Conservation (phyloP, 2,797 vertebrate genomes). For the Hippoglossus hippoglossus region DNA sequence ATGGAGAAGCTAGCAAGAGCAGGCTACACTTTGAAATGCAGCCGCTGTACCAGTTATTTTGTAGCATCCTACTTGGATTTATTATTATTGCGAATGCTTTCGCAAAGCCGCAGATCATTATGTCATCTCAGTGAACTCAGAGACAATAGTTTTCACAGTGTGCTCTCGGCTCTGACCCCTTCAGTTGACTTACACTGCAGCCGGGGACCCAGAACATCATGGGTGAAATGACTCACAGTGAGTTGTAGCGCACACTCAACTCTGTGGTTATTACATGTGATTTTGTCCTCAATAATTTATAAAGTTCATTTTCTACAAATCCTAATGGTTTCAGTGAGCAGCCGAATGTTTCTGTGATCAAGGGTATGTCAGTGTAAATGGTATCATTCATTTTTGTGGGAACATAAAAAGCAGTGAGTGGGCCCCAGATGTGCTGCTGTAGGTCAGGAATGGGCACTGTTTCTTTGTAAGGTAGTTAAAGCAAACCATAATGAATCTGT, state of each 20-base stretch:
- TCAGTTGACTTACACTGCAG: slow-evolving; percentile 14
- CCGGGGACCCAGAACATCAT: not conserved
- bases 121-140: not conserved
- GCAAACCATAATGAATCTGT: not conserved
- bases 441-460: not conserved
- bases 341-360: slow-evolving; percentile 18
- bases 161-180: slow-evolving; percentile 13
- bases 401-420: slow-evolving; percentile 3
- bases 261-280: slow-evolving; percentile 15
- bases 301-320: slow-evolving; percentile 26
- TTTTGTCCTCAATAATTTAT: slow-evolving; percentile 28
- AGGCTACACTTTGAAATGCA: too few relatives aligned
- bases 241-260: not conserved
- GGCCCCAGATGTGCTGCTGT: not conserved
- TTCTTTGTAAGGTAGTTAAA: not conserved
- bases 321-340: slow-evolving; percentile 14
- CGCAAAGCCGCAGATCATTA: not conserved
- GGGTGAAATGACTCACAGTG: slow-evolving; percentile 8
- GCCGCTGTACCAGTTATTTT: too few relatives aligned
- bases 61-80: too few relatives aligned
- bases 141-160: not conserved
- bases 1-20: too few relatives aligned
- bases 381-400: slow-evolving; percentile 17
- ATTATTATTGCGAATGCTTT: not conserved
- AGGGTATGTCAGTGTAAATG: slow-evolving; percentile 15